phyloP scores from a whole-genome alignment of 2,113 vertebrate species.

The Triplophysa dalaica region DNA sequence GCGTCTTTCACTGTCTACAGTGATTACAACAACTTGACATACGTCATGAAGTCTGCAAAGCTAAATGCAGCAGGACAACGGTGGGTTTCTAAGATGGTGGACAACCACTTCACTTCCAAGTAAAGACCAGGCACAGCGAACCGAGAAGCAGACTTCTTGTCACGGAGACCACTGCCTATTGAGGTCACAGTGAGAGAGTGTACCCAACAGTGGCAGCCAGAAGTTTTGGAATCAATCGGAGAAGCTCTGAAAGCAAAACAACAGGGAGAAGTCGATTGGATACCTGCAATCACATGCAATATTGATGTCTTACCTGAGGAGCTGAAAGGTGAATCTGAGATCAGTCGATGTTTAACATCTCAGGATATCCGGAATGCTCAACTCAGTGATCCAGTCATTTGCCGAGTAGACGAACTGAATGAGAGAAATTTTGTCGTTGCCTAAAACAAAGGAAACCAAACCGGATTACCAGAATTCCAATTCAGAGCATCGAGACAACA shows the following conservation, averaged over 20 bases:
- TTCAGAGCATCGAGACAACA: too few relatives aligned
- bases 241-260: background rate
- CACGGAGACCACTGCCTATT: background rate
- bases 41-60: background rate
- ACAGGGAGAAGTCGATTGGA: background rate
- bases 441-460: too few relatives aligned
- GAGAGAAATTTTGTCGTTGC: too few relatives aligned
- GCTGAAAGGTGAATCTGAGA: background rate
- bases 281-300: background rate
- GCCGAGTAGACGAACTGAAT: too few relatives aligned
- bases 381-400: too few relatives aligned
- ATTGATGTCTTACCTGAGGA: background rate
- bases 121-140: background rate
- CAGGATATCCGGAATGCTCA: background rate
- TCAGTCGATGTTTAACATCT: background rate
- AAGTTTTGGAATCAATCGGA: background rate
- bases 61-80: background rate
- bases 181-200: background rate
- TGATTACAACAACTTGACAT: background rate
- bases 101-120: background rate
- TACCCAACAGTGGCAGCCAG: background rate
- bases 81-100: background rate
- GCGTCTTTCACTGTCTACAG: background rate
- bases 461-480: too few relatives aligned
- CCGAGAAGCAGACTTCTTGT: background rate